A percentile compares a stretch with the other conserved stretches of the same genome.
These are phyloP conservation scores for Tupaia tana DNA, from an alignment of 2,113 vertebrate genomes.

Conservation along the genomic window DNA sequence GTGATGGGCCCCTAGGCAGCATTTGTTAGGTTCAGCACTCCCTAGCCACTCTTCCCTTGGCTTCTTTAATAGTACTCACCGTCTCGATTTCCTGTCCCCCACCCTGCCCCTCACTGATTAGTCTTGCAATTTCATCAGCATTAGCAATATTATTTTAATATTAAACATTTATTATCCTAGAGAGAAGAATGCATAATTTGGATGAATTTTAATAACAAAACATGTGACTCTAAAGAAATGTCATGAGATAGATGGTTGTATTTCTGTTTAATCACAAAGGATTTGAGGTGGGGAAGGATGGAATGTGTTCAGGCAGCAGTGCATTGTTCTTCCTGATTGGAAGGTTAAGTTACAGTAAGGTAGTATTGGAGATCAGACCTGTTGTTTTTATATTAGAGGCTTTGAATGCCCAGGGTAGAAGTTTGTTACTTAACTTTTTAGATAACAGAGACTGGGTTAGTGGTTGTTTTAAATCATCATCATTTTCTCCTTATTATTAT, in stretches of 20 bases:
- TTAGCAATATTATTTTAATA: conserved; percentile 37
- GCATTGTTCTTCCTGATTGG: conserved; percentile 37
- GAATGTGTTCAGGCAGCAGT: background rate
- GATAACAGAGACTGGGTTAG: background rate
- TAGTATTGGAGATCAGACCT: background rate
- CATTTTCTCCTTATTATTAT: background rate
- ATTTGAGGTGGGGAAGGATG: background rate
- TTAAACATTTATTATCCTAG: conserved; percentile 37
- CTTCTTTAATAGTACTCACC: background rate
- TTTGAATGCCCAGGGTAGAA: background rate
- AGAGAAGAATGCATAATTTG: conserved; percentile 31
- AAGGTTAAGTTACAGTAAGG: conserved; percentile 29
- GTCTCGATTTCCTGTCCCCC: conserved; percentile 26
- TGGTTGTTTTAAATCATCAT: background rate
- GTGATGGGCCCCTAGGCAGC: background rate
- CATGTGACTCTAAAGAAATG: background rate
- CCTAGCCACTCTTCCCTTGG: background rate
- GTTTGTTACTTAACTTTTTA: conserved; percentile 1
- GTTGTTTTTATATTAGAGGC: background rate
- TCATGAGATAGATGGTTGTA: background rate
- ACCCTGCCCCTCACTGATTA: background rate
- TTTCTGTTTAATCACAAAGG: conserved; percentile 25
- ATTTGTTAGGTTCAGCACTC: background rate
- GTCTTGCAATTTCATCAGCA: background rate
- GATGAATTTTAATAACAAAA: conserved; percentile 42